Evolutionary conservation across 1,140 invertebrate species (phyloP), one percentile per base, ranked within the genome.

Genomic region (Caenorhabditis remanei): DNA sequence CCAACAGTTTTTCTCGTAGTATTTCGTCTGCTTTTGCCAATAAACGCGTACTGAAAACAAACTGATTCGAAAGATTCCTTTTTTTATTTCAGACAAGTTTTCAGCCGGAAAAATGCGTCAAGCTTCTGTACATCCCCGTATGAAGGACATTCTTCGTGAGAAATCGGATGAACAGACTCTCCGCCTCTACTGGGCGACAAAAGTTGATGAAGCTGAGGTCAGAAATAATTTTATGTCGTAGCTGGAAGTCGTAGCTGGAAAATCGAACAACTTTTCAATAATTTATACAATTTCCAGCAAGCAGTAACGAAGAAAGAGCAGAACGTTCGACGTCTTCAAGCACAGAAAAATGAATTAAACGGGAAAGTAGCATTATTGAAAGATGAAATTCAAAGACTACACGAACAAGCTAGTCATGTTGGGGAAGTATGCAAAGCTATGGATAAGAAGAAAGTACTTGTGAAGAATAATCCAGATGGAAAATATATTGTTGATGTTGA

Each of bases 401-500:
- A 99, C 94, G 98, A 99, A 92, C 98, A 99, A 94, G 98, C 98
- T 11, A 99, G 97, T 16, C 99, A 99, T 94, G 98, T 99, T 7
- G 98, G 98, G 16, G 98, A 99, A 94, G 98, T 99, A 43, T 97
- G 99, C 0, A 99, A 99, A 93, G 97, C 97, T 0, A 99, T 99
- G 98, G 98, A 99, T 93, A 99, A 99, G 93, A 99, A 99, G 93
- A 99, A 99, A 94, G 98, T 99, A 3, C 94, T 99, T 0, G 98
- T 99, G 0, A 99, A 94, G 94, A 97, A 99, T 19, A 98, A 99
- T 94, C 98, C 98, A 3, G 98, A 99, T 94, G 98, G 98, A 84
- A 99, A 99, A 94, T 99, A 99, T 94, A 98, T 99, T 4, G 98
- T 99, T 24, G 98, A 99, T 94, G 94, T 99, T 88, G 98, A 99